phyloP scores from a whole-genome alignment of 2,888 invertebrate genomes.

The Heliothis peltigera region DNA sequence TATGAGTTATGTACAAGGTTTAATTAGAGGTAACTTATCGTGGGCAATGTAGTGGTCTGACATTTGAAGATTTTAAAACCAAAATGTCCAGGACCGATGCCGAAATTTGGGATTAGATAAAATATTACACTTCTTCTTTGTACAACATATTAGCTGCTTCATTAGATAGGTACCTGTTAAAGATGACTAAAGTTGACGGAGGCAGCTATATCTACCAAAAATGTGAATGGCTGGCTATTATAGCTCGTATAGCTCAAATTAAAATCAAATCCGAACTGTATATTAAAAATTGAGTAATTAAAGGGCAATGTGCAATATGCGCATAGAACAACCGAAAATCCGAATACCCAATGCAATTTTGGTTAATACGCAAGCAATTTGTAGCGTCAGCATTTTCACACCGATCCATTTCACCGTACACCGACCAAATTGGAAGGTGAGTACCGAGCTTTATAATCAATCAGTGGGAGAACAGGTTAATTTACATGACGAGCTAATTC shows the following conservation, averaged over 20 bases:
- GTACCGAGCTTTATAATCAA: conserved; percentile 42
- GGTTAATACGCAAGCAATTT: conserved; percentile 12
- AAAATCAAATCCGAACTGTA: not conserved
- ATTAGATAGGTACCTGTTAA: no score
- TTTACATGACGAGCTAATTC: conserved; percentile 54
- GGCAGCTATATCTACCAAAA: not conserved
- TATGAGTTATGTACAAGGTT: conserved; percentile 52
- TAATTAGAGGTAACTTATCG: conserved; percentile 51
- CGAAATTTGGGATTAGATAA: not conserved
- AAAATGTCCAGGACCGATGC: not conserved
- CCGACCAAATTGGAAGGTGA: conserved; percentile 39
- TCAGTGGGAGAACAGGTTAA: conserved; percentile 45
- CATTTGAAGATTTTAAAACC: not conserved
- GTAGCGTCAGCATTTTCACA: conserved; percentile 35
- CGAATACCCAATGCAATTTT: conserved; percentile 15
- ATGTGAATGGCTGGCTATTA: not conserved
- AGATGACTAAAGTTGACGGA: no score
- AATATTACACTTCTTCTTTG: not conserved
- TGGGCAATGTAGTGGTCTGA: conserved; percentile 12
- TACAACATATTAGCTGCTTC: no score
- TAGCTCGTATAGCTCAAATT: not conserved
- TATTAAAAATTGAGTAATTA: conserved; percentile 5
- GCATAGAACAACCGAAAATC: conserved; percentile 4
- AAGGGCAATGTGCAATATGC: no score
- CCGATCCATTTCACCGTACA: conserved; percentile 44